Evolutionary conservation across 2,797 vertebrate species (phyloP).

Genomic region (Jordanella pulchra): DNA sequence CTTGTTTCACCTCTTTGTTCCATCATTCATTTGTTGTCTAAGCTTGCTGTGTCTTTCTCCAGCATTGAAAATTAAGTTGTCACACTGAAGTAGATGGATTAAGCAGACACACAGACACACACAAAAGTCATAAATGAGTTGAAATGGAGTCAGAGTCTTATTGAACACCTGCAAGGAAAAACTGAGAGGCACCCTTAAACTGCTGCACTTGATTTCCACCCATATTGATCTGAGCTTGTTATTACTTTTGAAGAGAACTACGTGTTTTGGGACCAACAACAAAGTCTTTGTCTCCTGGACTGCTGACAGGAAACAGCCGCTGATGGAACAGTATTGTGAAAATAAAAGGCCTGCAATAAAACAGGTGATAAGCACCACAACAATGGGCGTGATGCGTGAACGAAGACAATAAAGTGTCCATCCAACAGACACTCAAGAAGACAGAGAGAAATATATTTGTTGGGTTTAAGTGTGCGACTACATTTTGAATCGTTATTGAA

Average conservation of each 20-base stretch:
- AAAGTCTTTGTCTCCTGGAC: conserved; percentile 50
- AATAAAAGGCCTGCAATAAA: conserved; percentile 53
- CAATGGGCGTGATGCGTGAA: conserved; percentile 47
- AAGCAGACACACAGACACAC: conserved; percentile 47
- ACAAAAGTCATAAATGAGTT: conserved; percentile 61
- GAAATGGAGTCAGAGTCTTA: conserved; percentile 69
- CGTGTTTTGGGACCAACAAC: conserved; percentile 40
- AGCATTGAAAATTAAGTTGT: conserved; percentile 91
- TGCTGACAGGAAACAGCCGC: conserved; percentile 59
- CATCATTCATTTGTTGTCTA: conserved; percentile 41
- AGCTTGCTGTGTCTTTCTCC: conserved; percentile 87
- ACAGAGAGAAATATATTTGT: conserved; percentile 58
- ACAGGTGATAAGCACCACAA: conserved; percentile 37
- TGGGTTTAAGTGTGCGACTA: conserved; percentile 50
- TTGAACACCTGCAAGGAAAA: conserved; percentile 59
- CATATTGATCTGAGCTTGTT: conserved; percentile 54
- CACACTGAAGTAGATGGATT: conserved; percentile 77
- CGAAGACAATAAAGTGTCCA: conserved; percentile 39
- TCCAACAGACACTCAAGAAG: conserved; percentile 41
- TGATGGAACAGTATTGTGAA: conserved; percentile 53
- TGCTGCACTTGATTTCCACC: conserved; percentile 45
- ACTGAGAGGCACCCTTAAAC: conserved; percentile 46
- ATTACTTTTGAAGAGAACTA: conserved; percentile 56
- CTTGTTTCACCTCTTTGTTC: conserved; percentile 71
- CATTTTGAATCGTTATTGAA: conserved; percentile 63